A percentile compares a stretch with the other conserved stretches of the same genome.
Evolutionary conservation across 2,797 vertebrate genomes (phyloP).

Genomic region (Enteromius thamalakanensis): DNA sequence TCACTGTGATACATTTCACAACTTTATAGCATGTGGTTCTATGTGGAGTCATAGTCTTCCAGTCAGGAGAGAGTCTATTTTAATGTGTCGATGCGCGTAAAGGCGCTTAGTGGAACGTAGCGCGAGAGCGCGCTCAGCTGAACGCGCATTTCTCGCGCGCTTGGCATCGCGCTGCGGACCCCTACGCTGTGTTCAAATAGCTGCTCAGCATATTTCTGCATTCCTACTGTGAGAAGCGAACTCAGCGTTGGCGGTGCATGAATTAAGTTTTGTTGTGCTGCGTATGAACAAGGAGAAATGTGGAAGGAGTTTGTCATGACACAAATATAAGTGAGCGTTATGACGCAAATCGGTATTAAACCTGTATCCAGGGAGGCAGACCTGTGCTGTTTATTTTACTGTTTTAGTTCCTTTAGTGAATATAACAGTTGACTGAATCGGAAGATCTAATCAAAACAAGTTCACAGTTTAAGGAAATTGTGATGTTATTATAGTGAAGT

Average conservation of each 20-base stretch:
- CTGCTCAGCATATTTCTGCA: constrained; percentile 38
- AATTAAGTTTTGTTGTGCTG: constrained; percentile 36
- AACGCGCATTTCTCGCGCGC: constrained; percentile 39
- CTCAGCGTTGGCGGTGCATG: constrained; percentile 35
- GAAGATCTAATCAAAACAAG: neutral
- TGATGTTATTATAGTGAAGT: neutral
- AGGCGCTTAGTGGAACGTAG: constrained; percentile 7
- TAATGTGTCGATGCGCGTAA: constrained; percentile 1
- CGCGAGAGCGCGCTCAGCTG: constrained; percentile 14
- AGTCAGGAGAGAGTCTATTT: constrained; percentile 9
- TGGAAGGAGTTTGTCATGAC: constrained; percentile 3
- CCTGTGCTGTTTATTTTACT: neutral
- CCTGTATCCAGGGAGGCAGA: neutral
- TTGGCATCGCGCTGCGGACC: constrained; percentile 31
- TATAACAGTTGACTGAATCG: neutral
- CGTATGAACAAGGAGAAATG: constrained; percentile 9
- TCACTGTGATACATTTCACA: neutral
- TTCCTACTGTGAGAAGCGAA: constrained; percentile 2
- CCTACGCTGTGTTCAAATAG: constrained; percentile 31
- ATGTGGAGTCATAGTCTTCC: neutral
- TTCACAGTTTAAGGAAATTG: neutral
- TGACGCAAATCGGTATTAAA: neutral
- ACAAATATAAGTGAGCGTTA: neutral
- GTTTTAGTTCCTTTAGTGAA: neutral
- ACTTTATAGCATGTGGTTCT: neutral